phyloP scores from a whole-genome alignment of 1,140 invertebrate genomes.

The Brachystomella parvula region DNA sequence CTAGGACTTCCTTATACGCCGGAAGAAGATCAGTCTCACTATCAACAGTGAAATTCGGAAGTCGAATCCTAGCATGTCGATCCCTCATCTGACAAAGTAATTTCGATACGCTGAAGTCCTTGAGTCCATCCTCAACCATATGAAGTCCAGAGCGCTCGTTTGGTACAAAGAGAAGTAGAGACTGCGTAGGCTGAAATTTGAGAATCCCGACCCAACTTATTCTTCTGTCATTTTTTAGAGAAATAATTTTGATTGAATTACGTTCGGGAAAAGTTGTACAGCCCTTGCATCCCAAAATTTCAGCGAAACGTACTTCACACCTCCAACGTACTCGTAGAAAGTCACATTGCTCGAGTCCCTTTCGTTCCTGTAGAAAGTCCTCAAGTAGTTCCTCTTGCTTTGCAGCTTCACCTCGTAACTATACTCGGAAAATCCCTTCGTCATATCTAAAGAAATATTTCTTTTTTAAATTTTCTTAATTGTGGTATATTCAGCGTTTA shows the following conservation, averaged over 20 bases:
- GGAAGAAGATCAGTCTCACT: not conserved
- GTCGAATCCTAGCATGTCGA: conserved; percentile 17
- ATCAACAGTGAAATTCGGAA: conserved; percentile 20
- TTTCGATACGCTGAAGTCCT: conserved; percentile 18
- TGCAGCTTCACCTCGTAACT: not conserved
- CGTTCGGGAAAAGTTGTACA: conserved; percentile 17
- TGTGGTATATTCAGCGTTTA: not conserved
- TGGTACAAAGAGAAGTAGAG: conserved; percentile 28
- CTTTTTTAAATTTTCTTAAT: not conserved
- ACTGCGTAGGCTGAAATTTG: conserved; percentile 23
- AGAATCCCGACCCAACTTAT: not conserved
- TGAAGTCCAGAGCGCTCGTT: conserved; percentile 29
- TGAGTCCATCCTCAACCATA: conserved; percentile 32
- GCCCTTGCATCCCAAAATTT: conserved; percentile 32
- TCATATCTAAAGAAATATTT: not conserved
- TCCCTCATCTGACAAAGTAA: conserved; percentile 32
- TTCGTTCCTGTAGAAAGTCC: conserved; percentile 30
- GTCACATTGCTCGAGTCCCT: conserved; percentile 25
- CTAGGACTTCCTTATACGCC: not conserved
- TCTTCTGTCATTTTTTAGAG: not conserved
- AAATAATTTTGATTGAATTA: conserved; percentile 10
- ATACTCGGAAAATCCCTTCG: not conserved
- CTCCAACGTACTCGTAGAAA: conserved; percentile 23
- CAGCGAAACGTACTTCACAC: conserved; percentile 26
- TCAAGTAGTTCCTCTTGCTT: conserved; percentile 1